Conservation (phyloP, 2,113 vertebrate species). For the Madoqua kirkii region DNA sequence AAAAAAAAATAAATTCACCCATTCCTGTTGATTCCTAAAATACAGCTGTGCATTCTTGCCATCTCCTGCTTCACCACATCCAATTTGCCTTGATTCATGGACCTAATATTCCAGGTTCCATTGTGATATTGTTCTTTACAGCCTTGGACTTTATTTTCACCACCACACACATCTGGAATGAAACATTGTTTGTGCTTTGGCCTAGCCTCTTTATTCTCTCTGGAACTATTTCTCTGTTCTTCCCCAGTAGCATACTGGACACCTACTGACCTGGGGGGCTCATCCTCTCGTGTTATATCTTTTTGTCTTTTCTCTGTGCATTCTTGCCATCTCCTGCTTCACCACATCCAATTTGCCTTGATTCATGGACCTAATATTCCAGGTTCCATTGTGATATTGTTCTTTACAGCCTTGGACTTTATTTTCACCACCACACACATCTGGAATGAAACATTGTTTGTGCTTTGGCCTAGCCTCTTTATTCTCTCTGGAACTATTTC, state of each 20-base stretch:
- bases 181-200: neutral
- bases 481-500: neutral
- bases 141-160: neutral
- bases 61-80: neutral
- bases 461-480: neutral
- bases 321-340: neutral
- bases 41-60: neutral
- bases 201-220: neutral
- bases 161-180: neutral
- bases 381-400: neutral
- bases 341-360: neutral
- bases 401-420: neutral
- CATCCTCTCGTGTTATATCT: neutral
- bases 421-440: neutral
- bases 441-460: neutral
- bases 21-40: neutral
- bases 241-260: neutral
- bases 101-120: neutral
- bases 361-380: neutral
- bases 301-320: neutral
- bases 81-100: neutral
- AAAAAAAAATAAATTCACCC: neutral
- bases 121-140: neutral
- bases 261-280: neutral
- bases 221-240: neutral